These are phyloP conservation scores for Pteronura brasiliensis DNA, from an alignment of 2,113 vertebrate species.

Conservation along the genomic window DNA sequence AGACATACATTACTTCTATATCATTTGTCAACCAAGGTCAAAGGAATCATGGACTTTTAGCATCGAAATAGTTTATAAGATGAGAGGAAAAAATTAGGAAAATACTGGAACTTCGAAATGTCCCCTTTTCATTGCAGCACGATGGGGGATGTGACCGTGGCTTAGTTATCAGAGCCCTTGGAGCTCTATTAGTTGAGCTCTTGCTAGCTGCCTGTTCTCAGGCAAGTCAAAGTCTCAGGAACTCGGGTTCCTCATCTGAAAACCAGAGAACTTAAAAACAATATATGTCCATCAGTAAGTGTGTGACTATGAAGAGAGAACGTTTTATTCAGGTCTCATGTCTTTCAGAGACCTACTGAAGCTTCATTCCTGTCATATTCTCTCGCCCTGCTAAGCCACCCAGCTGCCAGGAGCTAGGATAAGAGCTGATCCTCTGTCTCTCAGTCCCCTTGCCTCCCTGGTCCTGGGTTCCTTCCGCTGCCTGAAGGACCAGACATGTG, in stretches of 20 bases:
- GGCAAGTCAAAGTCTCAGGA: neutral
- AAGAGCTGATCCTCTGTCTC: neutral
- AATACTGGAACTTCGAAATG: neutral
- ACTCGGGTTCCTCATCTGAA: neutral
- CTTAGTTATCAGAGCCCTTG: neutral
- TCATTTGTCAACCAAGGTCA: neutral
- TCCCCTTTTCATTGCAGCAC: neutral
- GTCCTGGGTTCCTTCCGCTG: neutral
- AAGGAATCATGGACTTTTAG: neutral
- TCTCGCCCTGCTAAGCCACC: neutral
- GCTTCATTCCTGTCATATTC: neutral
- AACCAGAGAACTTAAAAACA: neutral
- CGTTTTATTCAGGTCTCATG: neutral
- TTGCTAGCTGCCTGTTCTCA: neutral
- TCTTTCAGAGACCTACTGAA: neutral
- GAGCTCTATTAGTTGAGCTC: neutral
- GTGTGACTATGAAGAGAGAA: neutral
- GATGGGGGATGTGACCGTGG: neutral
- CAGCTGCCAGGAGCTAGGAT: neutral
- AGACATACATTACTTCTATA: neutral
- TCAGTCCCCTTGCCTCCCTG: neutral
- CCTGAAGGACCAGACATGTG: neutral
- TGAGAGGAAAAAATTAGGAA: neutral
- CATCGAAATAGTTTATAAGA: neutral
- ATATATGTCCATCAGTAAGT: neutral